phyloP scores from a whole-genome alignment of 2,113 vertebrate species.

The Sinocyclocheilus anshuiensis region DNA sequence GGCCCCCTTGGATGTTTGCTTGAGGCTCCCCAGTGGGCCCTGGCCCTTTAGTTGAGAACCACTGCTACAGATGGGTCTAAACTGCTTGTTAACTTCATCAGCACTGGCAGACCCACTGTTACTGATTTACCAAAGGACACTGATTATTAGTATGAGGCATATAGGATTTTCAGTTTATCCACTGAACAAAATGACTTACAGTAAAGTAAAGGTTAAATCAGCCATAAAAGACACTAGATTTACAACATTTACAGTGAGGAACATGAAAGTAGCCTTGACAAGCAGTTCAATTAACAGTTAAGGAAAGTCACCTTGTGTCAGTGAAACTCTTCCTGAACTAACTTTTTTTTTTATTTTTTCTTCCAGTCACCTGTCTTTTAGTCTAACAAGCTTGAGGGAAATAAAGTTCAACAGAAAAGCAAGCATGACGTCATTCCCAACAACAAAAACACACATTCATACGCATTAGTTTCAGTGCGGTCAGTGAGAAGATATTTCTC shows the following conservation, averaged over 20 bases:
- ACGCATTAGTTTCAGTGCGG: neutral
- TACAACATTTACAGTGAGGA: neutral
- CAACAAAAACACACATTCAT: neutral
- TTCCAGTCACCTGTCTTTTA: neutral
- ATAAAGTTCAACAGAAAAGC: neutral
- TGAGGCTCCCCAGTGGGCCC: neutral
- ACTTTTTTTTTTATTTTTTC: neutral
- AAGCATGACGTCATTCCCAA: neutral
- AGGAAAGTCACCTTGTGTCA: neutral
- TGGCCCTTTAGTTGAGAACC: neutral
- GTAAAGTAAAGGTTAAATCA: neutral
- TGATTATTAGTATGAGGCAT: neutral
- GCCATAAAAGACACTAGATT: neutral
- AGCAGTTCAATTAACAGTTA: neutral
- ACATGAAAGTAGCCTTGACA: neutral
- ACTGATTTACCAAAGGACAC: neutral
- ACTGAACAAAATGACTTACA: neutral
- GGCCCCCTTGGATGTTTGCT: neutral
- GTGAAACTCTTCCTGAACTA: neutral
- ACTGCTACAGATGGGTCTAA: neutral
- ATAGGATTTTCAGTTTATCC: neutral
- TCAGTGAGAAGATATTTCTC: slow-evolving; percentile 56
- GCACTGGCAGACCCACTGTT: neutral
- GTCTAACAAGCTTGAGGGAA: neutral
- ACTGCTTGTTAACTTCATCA: neutral